A percentile compares a stretch with the other conserved stretches of the same genome.
phyloP scores from a whole-genome alignment of 2,888 invertebrate species.

The Ligdia adustata region DNA sequence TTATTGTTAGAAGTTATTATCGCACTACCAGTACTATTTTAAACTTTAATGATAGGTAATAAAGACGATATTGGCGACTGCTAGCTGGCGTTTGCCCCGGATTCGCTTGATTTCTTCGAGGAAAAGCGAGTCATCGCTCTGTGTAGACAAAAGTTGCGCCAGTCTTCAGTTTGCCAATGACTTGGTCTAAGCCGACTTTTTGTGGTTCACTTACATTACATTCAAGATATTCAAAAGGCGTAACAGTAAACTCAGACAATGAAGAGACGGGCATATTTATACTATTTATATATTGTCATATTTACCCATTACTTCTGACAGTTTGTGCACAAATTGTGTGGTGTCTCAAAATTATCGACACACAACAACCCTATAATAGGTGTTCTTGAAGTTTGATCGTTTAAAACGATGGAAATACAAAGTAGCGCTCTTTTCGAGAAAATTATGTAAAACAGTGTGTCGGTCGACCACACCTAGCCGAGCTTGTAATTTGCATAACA shows the following conservation, averaged over 20 bases:
- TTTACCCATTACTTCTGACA: too few species aligned
- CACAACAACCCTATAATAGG: too few species aligned
- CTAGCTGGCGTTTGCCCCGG: conserved; percentile 51
- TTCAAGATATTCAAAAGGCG: conserved; percentile 18
- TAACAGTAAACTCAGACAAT: conserved; percentile 24
- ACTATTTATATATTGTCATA: conserved; percentile 12
- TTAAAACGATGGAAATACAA: conserved; percentile 8
- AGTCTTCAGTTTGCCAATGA: conserved; percentile 27
- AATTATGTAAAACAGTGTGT: conserved; percentile 47
- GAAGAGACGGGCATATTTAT: conserved; percentile 14
- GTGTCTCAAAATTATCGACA: too few species aligned
- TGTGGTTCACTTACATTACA: conserved; percentile 22
- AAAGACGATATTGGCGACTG: conserved; percentile 46
- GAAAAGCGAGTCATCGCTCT: conserved; percentile 56
- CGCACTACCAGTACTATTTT: conserved; percentile 36
- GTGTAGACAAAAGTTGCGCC: conserved; percentile 48
- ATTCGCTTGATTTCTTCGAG: conserved; percentile 66
- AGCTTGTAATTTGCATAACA: conserved; percentile 52
- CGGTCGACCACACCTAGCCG: conserved; percentile 40
- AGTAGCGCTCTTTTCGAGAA: conserved; percentile 33
- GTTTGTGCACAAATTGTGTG: conserved; percentile 1
- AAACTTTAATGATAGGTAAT: conserved; percentile 39
- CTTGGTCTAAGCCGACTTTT: conserved; percentile 20
- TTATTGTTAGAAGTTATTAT: conserved; percentile 51
- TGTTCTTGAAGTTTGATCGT: too few species aligned